These are phyloP conservation scores for Pao palembangensis DNA, from an alignment of 2,113 vertebrate species.

Conservation along the genomic window DNA sequence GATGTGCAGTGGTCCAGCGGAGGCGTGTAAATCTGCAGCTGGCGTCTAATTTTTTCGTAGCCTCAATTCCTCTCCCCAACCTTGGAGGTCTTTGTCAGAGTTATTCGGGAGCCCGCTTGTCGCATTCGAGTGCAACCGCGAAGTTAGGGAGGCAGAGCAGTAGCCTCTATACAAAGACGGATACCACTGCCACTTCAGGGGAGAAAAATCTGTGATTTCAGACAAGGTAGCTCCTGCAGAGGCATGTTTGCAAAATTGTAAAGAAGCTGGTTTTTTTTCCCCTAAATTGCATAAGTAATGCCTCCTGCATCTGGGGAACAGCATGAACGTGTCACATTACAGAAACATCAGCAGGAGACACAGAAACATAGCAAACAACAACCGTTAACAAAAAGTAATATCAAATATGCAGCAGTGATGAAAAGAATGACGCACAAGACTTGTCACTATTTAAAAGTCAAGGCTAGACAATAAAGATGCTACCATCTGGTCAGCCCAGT, in stretches of 20 bases:
- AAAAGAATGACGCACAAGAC: too few relatives aligned
- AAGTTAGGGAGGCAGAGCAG: conserved; percentile 9
- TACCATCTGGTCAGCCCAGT: too few relatives aligned
- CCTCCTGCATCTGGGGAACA: too few relatives aligned
- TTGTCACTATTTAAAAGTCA: too few relatives aligned
- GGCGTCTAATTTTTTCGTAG: conserved; percentile 57
- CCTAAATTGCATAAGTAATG: background rate
- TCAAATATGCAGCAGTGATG: too few relatives aligned
- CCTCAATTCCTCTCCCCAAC: conserved; percentile 42
- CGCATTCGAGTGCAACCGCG: conserved; percentile 36
- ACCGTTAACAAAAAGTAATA: too few relatives aligned
- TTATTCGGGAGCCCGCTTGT: conserved; percentile 55
- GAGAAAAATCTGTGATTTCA: conserved; percentile 5
- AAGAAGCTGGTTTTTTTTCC: background rate
- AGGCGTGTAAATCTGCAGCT: conserved; percentile 70
- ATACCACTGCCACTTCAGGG: background rate
- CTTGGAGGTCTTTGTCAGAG: conserved; percentile 63
- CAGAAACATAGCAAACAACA: too few relatives aligned
- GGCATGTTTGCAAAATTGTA: background rate
- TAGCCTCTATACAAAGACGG: conserved; percentile 3
- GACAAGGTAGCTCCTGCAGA: background rate
- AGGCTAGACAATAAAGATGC: too few relatives aligned
- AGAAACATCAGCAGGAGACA: too few relatives aligned
- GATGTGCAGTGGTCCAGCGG: conserved; percentile 69
- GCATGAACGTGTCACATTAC: too few relatives aligned